phyloP scores from a whole-genome alignment of 2,888 invertebrate species.

The Euplexia lucipara region DNA sequence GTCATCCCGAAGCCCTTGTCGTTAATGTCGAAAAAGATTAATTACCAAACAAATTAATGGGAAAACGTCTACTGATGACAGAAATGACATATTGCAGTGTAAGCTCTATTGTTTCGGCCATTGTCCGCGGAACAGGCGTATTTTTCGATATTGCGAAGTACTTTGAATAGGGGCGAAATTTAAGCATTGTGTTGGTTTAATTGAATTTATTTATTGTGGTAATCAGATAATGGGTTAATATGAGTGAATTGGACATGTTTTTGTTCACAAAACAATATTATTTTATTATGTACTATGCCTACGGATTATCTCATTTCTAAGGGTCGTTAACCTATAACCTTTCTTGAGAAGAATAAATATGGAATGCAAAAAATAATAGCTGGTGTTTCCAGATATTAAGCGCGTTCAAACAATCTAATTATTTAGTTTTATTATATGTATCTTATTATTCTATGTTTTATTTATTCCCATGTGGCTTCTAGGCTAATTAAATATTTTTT shows the following conservation, averaged over 20 bases:
- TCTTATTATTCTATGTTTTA: too few relatives aligned
- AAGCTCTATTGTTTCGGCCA: conserved; percentile 59
- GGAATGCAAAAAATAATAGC: too few relatives aligned
- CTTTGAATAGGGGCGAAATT: conserved; percentile 25
- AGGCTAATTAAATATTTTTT: too few relatives aligned
- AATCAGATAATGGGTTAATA: not conserved
- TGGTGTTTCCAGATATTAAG: too few relatives aligned
- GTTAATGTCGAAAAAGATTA: conserved; percentile 85
- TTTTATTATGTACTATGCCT: too few relatives aligned
- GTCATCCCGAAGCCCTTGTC: conserved; percentile 77
- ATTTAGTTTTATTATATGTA: too few relatives aligned
- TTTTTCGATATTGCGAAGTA: conserved; percentile 39
- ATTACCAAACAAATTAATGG: conserved; percentile 81
- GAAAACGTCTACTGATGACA: conserved; percentile 62
- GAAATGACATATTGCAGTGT: conserved; percentile 57
- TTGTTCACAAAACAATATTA: not conserved
- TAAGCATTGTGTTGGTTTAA: conserved; percentile 20
- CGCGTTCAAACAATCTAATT: too few relatives aligned
- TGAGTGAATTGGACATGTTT: not conserved
- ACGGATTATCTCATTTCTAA: too few relatives aligned
- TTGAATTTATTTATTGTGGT: not conserved
- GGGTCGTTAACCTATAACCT: too few relatives aligned
- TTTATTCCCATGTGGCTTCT: too few relatives aligned
- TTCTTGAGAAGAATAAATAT: too few relatives aligned
- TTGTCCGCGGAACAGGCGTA: conserved; percentile 30